These are phyloP conservation scores for Sphenopsis melanotis DNA, from an alignment of 2,797 vertebrate species.

Conservation along the genomic window DNA sequence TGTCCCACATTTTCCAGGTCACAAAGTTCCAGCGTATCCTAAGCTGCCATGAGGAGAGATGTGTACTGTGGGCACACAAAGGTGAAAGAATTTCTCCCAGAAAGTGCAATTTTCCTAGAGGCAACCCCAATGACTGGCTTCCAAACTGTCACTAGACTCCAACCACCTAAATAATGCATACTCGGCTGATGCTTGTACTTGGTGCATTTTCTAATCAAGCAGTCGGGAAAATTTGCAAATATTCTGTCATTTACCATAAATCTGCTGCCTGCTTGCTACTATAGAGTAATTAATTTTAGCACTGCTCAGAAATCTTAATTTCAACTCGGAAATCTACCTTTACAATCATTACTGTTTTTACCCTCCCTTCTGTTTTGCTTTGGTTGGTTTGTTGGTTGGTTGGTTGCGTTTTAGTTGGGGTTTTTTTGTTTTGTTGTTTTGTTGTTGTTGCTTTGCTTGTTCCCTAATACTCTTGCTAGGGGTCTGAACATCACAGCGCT, in stretches of 20 bases:
- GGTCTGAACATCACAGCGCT: neutral
- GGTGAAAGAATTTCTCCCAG: slow-evolving; percentile 82
- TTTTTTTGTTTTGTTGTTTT: neutral
- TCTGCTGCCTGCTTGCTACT: slow-evolving; percentile 70
- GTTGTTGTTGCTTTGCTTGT: neutral
- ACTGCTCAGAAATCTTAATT: slow-evolving; percentile 73
- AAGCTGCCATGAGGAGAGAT: slow-evolving; percentile 78
- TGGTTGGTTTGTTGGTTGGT: neutral
- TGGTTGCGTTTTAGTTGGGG: too few relatives aligned
- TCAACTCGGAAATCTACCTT: slow-evolving; percentile 58
- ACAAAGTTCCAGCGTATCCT: slow-evolving; percentile 79
- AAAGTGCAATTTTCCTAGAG: slow-evolving; percentile 80
- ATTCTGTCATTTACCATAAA: slow-evolving; percentile 78
- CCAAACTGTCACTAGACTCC: slow-evolving; percentile 78
- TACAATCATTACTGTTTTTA: neutral
- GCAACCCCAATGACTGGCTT: slow-evolving; percentile 74
- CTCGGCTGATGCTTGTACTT: slow-evolving; percentile 71
- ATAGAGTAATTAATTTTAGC: slow-evolving; percentile 75
- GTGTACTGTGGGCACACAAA: slow-evolving; percentile 75
- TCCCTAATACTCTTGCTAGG: slow-evolving; percentile 9
- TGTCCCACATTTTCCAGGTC: slow-evolving; percentile 86
- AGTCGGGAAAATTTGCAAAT: slow-evolving; percentile 79
- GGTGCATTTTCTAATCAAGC: slow-evolving; percentile 77
- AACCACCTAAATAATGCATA: slow-evolving; percentile 82
- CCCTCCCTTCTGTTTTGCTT: neutral